Conservation (phyloP, 1,140 invertebrate species). For the Ooceraea biroi region DNA sequence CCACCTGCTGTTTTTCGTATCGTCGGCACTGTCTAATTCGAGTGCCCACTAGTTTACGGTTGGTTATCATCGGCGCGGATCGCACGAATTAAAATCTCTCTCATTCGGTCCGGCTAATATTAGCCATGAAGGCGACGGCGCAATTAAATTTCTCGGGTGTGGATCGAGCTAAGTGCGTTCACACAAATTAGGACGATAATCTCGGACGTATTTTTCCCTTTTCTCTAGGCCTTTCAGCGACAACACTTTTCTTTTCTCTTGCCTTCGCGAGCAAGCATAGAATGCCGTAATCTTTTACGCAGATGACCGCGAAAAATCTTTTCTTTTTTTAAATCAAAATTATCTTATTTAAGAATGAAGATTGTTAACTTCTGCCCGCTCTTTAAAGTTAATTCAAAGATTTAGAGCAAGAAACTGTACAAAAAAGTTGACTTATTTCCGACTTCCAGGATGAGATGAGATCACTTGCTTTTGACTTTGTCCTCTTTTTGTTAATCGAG, state of each 20-base stretch:
- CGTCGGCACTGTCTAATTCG: conserved; percentile 66
- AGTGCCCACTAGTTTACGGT: conserved; percentile 58
- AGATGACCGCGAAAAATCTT: not conserved
- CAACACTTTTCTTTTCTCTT: not conserved
- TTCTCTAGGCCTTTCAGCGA: not conserved
- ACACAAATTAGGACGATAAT: conserved; percentile 40
- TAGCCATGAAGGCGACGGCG: conserved; percentile 51
- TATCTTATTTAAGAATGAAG: too few species aligned
- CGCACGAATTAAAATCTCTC: conserved; percentile 68
- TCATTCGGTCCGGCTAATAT: conserved; percentile 55
- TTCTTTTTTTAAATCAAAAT: not conserved
- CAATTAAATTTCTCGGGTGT: conserved; percentile 69
- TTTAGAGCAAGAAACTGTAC: not conserved
- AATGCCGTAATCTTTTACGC: not conserved
- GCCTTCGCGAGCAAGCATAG: not conserved
- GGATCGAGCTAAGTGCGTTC: conserved; percentile 46
- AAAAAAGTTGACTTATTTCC: conserved; percentile 13
- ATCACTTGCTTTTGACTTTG: not conserved
- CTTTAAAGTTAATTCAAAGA: not conserved
- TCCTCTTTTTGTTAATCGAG: conserved; percentile 7
- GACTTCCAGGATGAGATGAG: conserved; percentile 7
- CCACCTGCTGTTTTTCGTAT: conserved; percentile 71
- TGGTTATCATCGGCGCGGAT: conserved; percentile 62
- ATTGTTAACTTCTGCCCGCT: too few species aligned
- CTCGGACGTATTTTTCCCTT: not conserved